Evolutionary conservation across 35 echinoderm and acorn worm species (phyloP).

Genomic region (Ophioderma brevispina): DNA sequence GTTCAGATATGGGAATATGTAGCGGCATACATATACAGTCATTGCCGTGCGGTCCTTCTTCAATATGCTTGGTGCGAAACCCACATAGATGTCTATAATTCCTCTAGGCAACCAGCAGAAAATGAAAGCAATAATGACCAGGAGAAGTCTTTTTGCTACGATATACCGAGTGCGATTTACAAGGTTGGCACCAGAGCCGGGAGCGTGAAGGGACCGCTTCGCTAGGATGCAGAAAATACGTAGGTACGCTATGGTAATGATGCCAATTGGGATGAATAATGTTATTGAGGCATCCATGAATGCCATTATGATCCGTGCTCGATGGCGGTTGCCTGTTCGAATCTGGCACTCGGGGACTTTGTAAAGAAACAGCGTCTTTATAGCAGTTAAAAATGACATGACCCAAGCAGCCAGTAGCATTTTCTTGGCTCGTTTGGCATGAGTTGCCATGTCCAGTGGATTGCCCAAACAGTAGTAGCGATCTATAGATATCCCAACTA

Average conservation of each 20-base stretch:
- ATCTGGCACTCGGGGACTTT: constrained; percentile 51
- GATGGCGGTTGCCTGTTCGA: background rate
- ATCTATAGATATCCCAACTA: constrained; percentile 96
- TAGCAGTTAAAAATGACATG: constrained; percentile 66
- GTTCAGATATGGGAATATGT: constrained; percentile 90
- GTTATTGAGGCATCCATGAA: constrained; percentile 47
- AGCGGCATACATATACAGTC: constrained; percentile 54
- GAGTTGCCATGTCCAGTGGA: constrained; percentile 73
- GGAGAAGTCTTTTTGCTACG: constrained; percentile 88
- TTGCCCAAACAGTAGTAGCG: constrained; percentile 84
- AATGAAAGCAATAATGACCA: constrained; percentile 83
- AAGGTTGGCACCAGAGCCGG: constrained; percentile 25
- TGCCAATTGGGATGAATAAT: constrained; percentile 69
- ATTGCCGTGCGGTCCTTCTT: background rate
- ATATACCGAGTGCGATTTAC: constrained; percentile 79
- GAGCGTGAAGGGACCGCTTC: constrained; percentile 55
- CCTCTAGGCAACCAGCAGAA: constrained; percentile 90
- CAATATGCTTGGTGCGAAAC: constrained; percentile 5
- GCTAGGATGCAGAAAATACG: constrained; percentile 81
- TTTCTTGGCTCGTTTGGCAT: constrained; percentile 48
- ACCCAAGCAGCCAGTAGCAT: constrained; percentile 74
- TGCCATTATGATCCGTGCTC: constrained; percentile 44
- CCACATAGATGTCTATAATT: constrained; percentile 79
- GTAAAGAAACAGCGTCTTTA: constrained; percentile 59
- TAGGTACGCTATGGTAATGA: constrained; percentile 79